Conservation (phyloP, 2,888 invertebrate species). For the Dynastes tityus region DNA sequence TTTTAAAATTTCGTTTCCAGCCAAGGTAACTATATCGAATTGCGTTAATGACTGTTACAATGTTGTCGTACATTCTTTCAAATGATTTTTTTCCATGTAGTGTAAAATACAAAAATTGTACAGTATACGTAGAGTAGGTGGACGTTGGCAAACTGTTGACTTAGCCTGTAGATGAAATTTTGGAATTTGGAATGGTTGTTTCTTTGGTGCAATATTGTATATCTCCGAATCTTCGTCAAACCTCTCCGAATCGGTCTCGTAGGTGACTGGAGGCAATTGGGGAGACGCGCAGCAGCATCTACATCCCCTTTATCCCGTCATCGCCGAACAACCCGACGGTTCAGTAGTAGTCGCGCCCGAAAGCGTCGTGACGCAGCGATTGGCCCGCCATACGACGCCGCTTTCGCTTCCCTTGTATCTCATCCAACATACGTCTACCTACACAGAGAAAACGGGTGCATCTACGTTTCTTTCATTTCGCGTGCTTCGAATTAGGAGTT, state of each 20-base stretch:
- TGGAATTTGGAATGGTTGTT: not conserved
- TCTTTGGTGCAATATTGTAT: not conserved
- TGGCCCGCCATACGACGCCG: conserved; percentile 47
- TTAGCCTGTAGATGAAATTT: too few species aligned
- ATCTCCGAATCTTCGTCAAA: conserved; percentile 18
- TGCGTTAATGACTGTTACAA: too few species aligned
- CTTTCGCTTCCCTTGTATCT: conserved; percentile 28
- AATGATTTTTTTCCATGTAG: too few species aligned
- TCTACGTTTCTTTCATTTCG: conserved; percentile 49
- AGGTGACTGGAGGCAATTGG: conserved; percentile 36
- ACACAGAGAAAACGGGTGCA: conserved; percentile 60
- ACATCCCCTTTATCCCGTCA: conserved; percentile 55
- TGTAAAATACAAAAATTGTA: too few species aligned
- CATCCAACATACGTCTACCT: conserved; percentile 39
- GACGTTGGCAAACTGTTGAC: too few species aligned
- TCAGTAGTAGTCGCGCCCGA: conserved; percentile 61
- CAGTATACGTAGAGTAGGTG: too few species aligned
- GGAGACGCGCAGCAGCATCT: conserved; percentile 60
- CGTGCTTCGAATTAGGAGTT: conserved; percentile 5
- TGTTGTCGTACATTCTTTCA: too few species aligned
- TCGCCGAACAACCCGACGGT: conserved; percentile 58
- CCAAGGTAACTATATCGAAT: too few species aligned
- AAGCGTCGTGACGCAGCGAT: conserved; percentile 58
- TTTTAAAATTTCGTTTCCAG: too few species aligned
- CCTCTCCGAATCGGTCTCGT: conserved; percentile 21